Conservation (phyloP, 37 sponge, comb jelly and placozoan species). For the Haliclona indistincta region DNA sequence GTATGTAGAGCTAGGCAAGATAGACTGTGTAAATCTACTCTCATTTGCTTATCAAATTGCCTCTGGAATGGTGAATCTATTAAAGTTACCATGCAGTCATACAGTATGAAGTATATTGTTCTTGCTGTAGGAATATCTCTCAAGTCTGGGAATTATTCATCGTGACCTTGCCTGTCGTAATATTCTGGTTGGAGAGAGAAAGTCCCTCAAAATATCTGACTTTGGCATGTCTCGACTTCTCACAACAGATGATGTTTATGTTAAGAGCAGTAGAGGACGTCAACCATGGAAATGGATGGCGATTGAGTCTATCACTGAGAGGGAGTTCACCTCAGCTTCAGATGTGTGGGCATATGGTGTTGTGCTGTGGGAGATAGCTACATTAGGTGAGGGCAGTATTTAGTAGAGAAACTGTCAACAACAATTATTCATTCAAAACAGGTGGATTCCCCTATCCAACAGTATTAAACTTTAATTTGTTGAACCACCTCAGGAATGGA, state of each 20-base stretch:
- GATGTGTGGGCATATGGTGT: slow-evolving; percentile 87
- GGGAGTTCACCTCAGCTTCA: slow-evolving; percentile 72
- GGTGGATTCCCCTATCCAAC: slow-evolving; percentile 68
- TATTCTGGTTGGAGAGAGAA: slow-evolving; percentile 61
- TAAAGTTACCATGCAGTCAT: background rate
- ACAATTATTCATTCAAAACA: background rate
- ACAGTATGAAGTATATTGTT: too few species aligned
- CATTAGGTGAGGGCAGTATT: slow-evolving; percentile 48
- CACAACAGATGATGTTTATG: slow-evolving; percentile 54
- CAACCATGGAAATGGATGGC: slow-evolving; percentile 84
- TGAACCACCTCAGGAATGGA: slow-evolving; percentile 17
- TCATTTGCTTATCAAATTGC: slow-evolving; percentile 25
- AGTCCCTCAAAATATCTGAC: slow-evolving; percentile 77
- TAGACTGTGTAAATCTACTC: slow-evolving; percentile 12
- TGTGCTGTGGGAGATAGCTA: slow-evolving; percentile 73
- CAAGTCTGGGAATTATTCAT: slow-evolving; percentile 72
- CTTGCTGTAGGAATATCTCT: slow-evolving; percentile 59
- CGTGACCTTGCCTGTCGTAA: slow-evolving; percentile 81
- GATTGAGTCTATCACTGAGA: slow-evolving; percentile 63
- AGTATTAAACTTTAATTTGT: slow-evolving; percentile 31
- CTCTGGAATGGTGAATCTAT: slow-evolving; percentile 18
- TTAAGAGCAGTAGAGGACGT: slow-evolving; percentile 72
- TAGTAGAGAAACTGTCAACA: background rate
- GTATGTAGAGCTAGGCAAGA: background rate
- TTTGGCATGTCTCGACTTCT: slow-evolving; percentile 73